Base-by-base conservation (phyloP, 2,797 vertebrate genomes). In the Hafferia zeledoni region DNA sequence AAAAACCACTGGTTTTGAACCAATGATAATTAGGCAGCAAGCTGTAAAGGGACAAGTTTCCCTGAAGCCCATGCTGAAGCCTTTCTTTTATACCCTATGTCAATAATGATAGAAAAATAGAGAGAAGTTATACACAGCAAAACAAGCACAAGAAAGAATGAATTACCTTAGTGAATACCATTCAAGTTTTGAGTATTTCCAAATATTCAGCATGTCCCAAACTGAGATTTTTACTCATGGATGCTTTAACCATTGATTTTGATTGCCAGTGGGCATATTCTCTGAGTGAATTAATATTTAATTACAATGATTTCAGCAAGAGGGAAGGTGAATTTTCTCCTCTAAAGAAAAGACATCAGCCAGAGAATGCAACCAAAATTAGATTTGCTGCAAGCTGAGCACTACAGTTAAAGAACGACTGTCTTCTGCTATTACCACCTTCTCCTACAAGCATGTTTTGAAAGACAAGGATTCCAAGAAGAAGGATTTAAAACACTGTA, bases 401-500 rank as follows among this genome's bases (percentile, higher is more conserved):
- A 52, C 28, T 76, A 30, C 15, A 55, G 19, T 47, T 31, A 57
- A 37, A 67, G 11, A 46, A 16, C 1, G 3, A 41, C 23, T 23
- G 7, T 49, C 41, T 85, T 41, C 60, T 79, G 44, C 44, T 72
- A 30, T 78, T 44, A 69, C 30, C 46, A 60, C 12, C 30, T 88
- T 56, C 41, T 86, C 47, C 63, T 67, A 18, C 8, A 52, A 37
- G 8, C 4, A 15, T 14, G 6, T n/a, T 80, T 80, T 70, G 52
- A 91, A 92, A 71, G 33, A 70, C 19, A 95, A 91, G 2, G 33
- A 75, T 53, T 78, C 19, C 19, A 87, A 69, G 53, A 33, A 92
- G 43, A 83, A 83, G 24, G 17, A 80, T 91, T 93, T 91, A 77
- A 95, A 96, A 91, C 23, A 64, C n/a, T 46, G 24, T 49, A 64